Base-by-base conservation (phyloP, 2,113 vertebrate species). In the Grammomys dolichurus region DNA sequence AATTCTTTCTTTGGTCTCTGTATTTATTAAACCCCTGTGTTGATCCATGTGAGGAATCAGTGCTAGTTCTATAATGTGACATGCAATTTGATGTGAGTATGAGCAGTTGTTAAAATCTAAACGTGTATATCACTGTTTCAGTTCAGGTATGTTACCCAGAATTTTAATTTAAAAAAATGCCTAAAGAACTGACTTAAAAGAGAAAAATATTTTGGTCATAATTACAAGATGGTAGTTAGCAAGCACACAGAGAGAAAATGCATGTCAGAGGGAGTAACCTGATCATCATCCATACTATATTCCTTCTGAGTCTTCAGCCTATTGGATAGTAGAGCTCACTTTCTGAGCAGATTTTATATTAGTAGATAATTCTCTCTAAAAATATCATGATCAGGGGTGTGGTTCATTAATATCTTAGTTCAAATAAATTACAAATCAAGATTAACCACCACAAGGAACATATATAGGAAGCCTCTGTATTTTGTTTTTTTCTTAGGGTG, bases 41-140 rank as follows among this genome's bases (percentile, higher is more conserved):
- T 96, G 92, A 54, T 89, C 86, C 72, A 95, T 89, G 97, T 26
- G 63, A 97, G 97, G 95, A 96, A 96, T 96, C 92, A 95, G 91
- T 94, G 90, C 95, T 98, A 97, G 98, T 98, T 98, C 95, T 51
- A 93, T 97, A 96, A 96, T 87, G 40, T 95, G 22, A 31, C 87
- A 70, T 89, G 73, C 33, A 96, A 91, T 90, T 96, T 93, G 70
- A 96, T 94, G 24, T 96, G 89, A 98, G 22, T 89, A 92, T 78
- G 56, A 97, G 28, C 89, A 97, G 89, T 94, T 97, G 78, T 81
- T 98, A 96, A 98, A 98, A 96, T 56, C 67, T 98, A 96, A 95
- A 97, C 96, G 96, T 91, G 67, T 87, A 92, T 92, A 73, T 91
- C 77, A 89, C 90, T n/a, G 6, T 97, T 96, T 82, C 89, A 97